Evolutionary conservation across 2,888 invertebrate genomes (phyloP), one percentile per base, ranked within the genome.

Genomic region (Lepidonotus clava): DNA sequence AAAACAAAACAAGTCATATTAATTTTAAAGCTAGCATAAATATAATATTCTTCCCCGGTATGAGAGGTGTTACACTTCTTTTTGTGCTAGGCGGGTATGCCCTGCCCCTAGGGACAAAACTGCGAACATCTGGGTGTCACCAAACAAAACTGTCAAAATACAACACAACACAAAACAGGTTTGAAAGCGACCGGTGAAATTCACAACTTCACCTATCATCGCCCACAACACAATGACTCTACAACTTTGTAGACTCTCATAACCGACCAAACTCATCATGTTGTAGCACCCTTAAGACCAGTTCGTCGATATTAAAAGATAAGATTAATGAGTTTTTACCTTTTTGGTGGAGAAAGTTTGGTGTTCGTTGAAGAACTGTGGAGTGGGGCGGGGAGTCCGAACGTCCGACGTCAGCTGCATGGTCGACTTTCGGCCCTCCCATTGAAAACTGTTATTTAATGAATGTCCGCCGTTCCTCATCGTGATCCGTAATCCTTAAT

Each of bases 261-360:
- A 83, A 21, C 21, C 28, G 21, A n/a, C 21, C n/a, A n/a, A n/a
- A n/a, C n/a, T n/a, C n/a, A n/a, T n/a, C n/a, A n/a, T n/a, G n/a
- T n/a, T n/a, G n/a, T n/a, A n/a, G n/a, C n/a, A n/a, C n/a, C n/a
- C n/a, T n/a, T n/a, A n/a, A n/a, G n/a, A n/a, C n/a, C n/a, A n/a
- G n/a, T n/a, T n/a, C n/a, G n/a, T n/a, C n/a, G n/a, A n/a, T n/a
- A n/a, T n/a, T n/a, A n/a, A n/a, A n/a, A n/a, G n/a, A n/a, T n/a
- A n/a, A n/a, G n/a, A n/a, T 4, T 28, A 24, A 61, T 2, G 14
- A 11, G 21, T 83, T 14, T 88, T 87, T 76, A 91, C 93, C 92
- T 93, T 93, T 89, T 93, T 93, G 0, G 93, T 93, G 1, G 93
- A 93, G 88, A 93, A 93, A 18, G 92, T 92, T 86, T 92, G 91